Conservation (phyloP, 2,113 vertebrate species). For the Bolborhynchus lineola region DNA sequence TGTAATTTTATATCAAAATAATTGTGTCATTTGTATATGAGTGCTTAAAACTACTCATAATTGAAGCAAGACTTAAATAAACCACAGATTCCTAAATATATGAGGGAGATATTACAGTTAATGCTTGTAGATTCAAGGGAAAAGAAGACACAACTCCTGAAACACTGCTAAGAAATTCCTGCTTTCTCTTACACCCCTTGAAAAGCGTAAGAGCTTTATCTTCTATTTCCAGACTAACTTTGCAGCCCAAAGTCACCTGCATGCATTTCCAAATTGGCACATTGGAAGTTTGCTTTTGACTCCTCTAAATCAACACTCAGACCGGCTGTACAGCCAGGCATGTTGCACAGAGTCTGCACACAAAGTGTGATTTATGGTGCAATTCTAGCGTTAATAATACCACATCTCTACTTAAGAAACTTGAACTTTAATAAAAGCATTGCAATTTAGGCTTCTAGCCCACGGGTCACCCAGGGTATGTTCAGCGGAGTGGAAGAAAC, state of each 20-base stretch:
- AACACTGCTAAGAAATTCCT: background rate
- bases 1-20: background rate
- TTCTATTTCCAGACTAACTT: background rate
- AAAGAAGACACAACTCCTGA: background rate
- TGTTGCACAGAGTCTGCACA: accelerated
- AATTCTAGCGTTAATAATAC: accelerated
- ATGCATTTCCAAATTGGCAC: accelerated
- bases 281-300: background rate
- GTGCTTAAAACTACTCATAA: background rate
- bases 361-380: accelerated
- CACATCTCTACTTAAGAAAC: accelerated
- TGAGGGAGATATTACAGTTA: background rate
- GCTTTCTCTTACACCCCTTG: background rate
- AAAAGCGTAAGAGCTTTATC: accelerated
- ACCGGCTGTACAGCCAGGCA: accelerated
- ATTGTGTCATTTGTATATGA: background rate
- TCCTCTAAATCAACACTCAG: accelerated
- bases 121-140: background rate
- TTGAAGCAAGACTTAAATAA: slow-evolving; percentile 4
- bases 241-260: accelerated
- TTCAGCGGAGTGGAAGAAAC: background rate
- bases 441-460: background rate
- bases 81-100: background rate
- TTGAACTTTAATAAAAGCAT: background rate
- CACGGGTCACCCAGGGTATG: accelerated